Evolutionary conservation across 2,113 vertebrate genomes (phyloP).

Genomic region (Xenopus borealis): DNA sequence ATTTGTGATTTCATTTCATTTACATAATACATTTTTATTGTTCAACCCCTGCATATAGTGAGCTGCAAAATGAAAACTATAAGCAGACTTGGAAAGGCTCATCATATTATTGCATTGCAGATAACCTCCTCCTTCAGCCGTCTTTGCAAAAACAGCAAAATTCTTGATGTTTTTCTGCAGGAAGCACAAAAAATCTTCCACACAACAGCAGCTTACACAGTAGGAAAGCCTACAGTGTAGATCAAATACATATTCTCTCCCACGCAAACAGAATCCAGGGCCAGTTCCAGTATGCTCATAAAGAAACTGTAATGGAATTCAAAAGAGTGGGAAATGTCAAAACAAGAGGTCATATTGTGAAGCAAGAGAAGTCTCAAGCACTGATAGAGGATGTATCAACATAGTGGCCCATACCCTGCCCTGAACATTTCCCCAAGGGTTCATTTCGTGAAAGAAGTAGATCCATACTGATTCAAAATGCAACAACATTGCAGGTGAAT

Average conservation of each 20-base stretch:
- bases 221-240: conserved; percentile 10
- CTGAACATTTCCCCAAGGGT: too few relatives aligned
- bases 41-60: not conserved
- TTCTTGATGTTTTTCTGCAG: conserved; percentile 15
- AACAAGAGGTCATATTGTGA: not conserved
- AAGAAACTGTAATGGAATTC: conserved; percentile 25
- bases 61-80: conserved; percentile 26
- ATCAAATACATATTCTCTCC: conserved; percentile 31
- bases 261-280: conserved; percentile 21
- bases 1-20: not conserved
- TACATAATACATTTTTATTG: conserved; percentile 1
- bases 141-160: conserved; percentile 34
- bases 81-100: conserved; percentile 33
- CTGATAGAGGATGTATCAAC: too few relatives aligned
- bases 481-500: too few relatives aligned
- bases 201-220: conserved; percentile 25
- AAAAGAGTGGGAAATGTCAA: not conserved
- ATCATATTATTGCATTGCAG: conserved; percentile 23
- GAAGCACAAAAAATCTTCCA: conserved; percentile 21
- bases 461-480: too few relatives aligned
- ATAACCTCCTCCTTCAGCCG: conserved; percentile 31
- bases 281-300: conserved; percentile 12
- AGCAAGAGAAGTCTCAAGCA: not conserved
- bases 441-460: too few relatives aligned
- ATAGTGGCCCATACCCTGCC: too few relatives aligned